phyloP scores from a whole-genome alignment of 2,113 vertebrate species.

The Sylvia atricapilla region DNA sequence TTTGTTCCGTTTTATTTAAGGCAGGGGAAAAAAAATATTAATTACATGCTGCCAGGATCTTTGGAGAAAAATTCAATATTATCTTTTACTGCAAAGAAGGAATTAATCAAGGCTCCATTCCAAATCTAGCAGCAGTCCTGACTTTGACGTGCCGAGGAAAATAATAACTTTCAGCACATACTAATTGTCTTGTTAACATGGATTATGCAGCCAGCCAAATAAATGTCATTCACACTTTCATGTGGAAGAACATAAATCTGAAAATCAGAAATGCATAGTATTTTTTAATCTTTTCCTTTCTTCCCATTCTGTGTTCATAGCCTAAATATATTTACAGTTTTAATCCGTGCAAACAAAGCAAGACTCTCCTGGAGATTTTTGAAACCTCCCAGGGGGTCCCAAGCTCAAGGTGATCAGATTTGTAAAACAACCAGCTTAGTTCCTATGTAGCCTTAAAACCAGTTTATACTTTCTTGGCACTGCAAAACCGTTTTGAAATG shows the following conservation, averaged over 20 bases:
- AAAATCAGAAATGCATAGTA: slow-evolving; percentile 29
- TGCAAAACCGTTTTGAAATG: neutral
- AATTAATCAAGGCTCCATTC: slow-evolving; percentile 56
- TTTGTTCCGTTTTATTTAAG: slow-evolving; percentile 45
- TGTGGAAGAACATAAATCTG: slow-evolving; percentile 59
- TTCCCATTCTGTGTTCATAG: neutral
- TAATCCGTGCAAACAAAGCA: slow-evolving; percentile 35
- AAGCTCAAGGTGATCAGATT: slow-evolving; percentile 17
- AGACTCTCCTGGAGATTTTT: slow-evolving; percentile 24
- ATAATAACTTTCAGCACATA: slow-evolving; percentile 70
- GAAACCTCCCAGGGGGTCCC: neutral
- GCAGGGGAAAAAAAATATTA: slow-evolving; percentile 11
- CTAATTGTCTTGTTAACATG: slow-evolving; percentile 75
- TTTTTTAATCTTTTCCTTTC: slow-evolving; percentile 13
- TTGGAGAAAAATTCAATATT: slow-evolving; percentile 65
- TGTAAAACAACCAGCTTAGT: neutral
- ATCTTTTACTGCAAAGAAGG: slow-evolving; percentile 34
- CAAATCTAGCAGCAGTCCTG: slow-evolving; percentile 43
- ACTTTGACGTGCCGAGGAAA: slow-evolving; percentile 49
- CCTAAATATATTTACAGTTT: slow-evolving; percentile 53
- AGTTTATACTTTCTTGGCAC: neutral
- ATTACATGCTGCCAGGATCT: slow-evolving; percentile 63
- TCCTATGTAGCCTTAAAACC: neutral
- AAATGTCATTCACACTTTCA: slow-evolving; percentile 59
- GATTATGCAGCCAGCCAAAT: slow-evolving; percentile 72